Evolutionary conservation across 2,797 vertebrate species (phyloP).

Genomic region (Phrynocephalus forsythii): DNA sequence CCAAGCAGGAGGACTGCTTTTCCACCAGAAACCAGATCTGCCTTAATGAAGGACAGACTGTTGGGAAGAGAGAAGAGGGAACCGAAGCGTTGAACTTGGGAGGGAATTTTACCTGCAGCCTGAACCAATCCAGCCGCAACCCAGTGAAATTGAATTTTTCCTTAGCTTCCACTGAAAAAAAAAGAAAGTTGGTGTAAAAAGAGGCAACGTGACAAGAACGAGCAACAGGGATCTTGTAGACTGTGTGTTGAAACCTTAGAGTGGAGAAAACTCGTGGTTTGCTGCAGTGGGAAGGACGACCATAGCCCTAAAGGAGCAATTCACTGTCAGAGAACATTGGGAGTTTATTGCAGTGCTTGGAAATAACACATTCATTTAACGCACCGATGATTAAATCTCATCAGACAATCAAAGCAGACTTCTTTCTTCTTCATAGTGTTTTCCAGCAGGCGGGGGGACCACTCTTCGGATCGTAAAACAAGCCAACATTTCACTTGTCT

Average conservation of each 20-base stretch:
- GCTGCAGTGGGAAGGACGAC: not conserved
- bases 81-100: not conserved
- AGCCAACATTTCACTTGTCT: no score
- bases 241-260: not conserved
- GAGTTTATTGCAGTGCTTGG: no score
- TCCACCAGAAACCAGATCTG: not conserved
- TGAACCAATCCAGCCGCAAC: conserved; percentile 91
- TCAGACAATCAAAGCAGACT: not conserved
- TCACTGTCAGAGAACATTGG: not conserved
- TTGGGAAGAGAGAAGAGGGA: not conserved
- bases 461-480: no score
- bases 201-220: not conserved
- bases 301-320: not conserved
- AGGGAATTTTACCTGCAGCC: conserved; percentile 85
- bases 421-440: no score
- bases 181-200: not conserved
- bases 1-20: no score
- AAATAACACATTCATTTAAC: not conserved
- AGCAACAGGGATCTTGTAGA: not conserved
- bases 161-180: conserved; percentile 81
- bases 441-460: no score
- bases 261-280: not conserved
- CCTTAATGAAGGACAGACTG: not conserved
- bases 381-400: not conserved
- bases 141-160: conserved; percentile 87